Percentiles rank a stretch among this genome's conserved stretches.
phyloP scores from a whole-genome alignment of 2,113 vertebrate species.

The Malurus elegans region DNA sequence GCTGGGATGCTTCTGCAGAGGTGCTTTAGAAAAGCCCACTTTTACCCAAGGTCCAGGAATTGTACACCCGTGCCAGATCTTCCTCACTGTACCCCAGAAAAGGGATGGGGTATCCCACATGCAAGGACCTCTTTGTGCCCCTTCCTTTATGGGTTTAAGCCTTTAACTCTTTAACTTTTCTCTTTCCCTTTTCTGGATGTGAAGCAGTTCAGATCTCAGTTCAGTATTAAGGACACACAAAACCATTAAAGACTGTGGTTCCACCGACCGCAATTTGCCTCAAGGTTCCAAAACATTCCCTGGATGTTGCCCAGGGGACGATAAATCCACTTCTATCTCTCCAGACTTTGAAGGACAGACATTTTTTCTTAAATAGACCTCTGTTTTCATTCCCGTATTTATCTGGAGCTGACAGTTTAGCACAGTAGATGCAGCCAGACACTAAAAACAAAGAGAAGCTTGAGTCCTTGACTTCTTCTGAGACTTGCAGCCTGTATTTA shows the following conservation, averaged over 20 bases:
- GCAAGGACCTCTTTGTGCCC: not conserved
- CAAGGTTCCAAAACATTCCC: slow-evolving; percentile 37
- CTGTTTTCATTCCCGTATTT: slow-evolving; percentile 60
- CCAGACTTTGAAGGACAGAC: slow-evolving; percentile 41
- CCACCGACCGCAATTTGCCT: not conserved
- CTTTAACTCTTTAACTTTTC: not conserved
- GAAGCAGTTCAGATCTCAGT: not conserved
- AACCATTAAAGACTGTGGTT: not conserved
- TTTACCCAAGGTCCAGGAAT: not conserved
- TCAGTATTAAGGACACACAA: not conserved
- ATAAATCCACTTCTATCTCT: slow-evolving; percentile 43
- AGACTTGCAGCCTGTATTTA: slow-evolving; percentile 41
- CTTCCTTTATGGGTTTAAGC: not conserved
- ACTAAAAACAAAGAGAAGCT: slow-evolving; percentile 54
- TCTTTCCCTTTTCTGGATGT: not conserved
- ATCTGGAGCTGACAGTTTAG: slow-evolving; percentile 36
- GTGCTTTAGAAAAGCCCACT: not conserved
- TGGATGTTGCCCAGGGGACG: slow-evolving; percentile 22
- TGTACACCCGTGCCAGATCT: not conserved
- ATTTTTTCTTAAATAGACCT: slow-evolving; percentile 51
- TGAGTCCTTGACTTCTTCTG: slow-evolving; percentile 58
- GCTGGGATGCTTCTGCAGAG: not conserved
- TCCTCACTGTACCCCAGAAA: not conserved
- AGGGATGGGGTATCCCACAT: not conserved
- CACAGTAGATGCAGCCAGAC: slow-evolving; percentile 34